Base-by-base conservation (phyloP, 1,140 invertebrate species). In the Aphelenchoides fujianensis region DNA sequence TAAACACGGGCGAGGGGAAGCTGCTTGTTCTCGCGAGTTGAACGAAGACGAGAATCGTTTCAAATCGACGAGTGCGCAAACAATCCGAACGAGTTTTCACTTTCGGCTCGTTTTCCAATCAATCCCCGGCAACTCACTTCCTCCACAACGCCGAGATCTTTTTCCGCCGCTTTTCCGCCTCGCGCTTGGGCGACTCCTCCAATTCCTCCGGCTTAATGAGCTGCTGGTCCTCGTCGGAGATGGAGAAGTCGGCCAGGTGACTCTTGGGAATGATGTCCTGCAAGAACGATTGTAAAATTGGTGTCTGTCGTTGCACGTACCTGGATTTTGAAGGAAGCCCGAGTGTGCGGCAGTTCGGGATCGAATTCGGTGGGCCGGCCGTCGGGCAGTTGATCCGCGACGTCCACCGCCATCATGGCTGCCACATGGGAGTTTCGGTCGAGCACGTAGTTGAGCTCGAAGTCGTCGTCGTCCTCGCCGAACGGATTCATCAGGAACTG, bases 401-500 rank as follows among this genome's bases (percentile, higher is more conserved):
- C 37, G 30, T 84, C 82, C 28, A 73, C 71, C 1, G 82, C 82
- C 78, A 83, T 84, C 79, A 82, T 74, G 35, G 84, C 61, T 5
- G 81, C 82, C 54, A 84, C 81, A 23, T 70, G 72, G 0, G 79
- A 83, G 70, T 83, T 83, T 41, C 82, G 63, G 62, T 83, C 82
- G n/a, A 83, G 77, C 2, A 83, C 71, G 71, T 83, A 83, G 69
- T 83, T 83, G 35, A 83, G 41, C 61, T 83, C 82, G 79, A 35
- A 57, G 66, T 85, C 83, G 55, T 84, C 83, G 48, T 82, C 81
- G 70, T 84, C 83, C 54, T 85, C 83, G 68, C 83, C 83, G 64
- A 85, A 84, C 19, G 83, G 83, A 75, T 84, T 84, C 81, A 84
- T 84, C 28, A 83, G 68, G 35, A 70, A 85, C 52, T 82, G 73